These are phyloP conservation scores for Perca schrenkii DNA, from an alignment of 2,113 vertebrate genomes.

Conservation along the genomic window DNA sequence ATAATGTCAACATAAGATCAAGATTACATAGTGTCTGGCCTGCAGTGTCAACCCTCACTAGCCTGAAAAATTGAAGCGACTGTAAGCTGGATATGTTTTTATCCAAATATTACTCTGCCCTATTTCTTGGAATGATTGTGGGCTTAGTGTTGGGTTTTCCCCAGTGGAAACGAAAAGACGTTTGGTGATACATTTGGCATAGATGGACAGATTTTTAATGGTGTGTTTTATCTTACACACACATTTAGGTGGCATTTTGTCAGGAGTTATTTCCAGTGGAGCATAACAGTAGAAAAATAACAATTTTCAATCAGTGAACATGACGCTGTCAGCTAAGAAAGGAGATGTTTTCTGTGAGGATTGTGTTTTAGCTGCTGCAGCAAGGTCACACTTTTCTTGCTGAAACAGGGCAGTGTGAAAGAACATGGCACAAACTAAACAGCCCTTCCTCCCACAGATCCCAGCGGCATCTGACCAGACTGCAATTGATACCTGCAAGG, in stretches of 20 bases:
- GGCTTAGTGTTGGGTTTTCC: slow-evolving; percentile 10
- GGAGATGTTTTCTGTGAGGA: slow-evolving; percentile 5
- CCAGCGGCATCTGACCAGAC: slow-evolving; percentile 80
- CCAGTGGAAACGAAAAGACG: neutral
- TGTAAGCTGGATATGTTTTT: neutral
- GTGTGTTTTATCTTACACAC: neutral
- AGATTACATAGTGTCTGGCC: slow-evolving; percentile 7
- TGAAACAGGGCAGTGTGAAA: slow-evolving; percentile 25
- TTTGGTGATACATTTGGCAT: neutral
- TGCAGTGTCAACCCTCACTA: slow-evolving; percentile 1
- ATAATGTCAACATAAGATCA: slow-evolving; percentile 15
- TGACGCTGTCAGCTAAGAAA: neutral
- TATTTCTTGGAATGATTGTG: slow-evolving; percentile 14
- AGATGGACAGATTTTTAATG: neutral
- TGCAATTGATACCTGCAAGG: slow-evolving; percentile 80
- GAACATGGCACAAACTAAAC: slow-evolving; percentile 60
- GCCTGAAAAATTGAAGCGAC: slow-evolving; percentile 19
- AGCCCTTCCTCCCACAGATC: slow-evolving; percentile 78
- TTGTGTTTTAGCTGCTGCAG: slow-evolving; percentile 12
- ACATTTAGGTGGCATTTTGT: slow-evolving; percentile 8
- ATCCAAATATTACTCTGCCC: neutral
- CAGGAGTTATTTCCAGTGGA: neutral
- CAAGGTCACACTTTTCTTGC: slow-evolving; percentile 12
- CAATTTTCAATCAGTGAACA: neutral
- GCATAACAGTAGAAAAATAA: neutral